Base-by-base conservation (phyloP, 2,888 invertebrate genomes). In the Eristalis arbustorum region DNA sequence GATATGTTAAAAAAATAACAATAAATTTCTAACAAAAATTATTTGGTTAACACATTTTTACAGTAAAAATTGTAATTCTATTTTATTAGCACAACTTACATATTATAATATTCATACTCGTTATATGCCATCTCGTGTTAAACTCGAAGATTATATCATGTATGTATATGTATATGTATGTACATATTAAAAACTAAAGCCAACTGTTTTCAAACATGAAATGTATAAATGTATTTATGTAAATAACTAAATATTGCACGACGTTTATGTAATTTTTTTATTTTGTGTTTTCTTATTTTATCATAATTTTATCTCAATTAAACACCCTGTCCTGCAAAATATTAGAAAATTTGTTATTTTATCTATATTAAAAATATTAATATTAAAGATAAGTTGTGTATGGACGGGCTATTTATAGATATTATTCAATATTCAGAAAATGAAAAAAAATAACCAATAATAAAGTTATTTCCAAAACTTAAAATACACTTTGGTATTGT, bases 171-270 rank as follows among this genome's bases (percentile, higher is more conserved):
- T 31, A 31, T 31, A 64, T 76, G 62, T 85, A 64, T 76, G 40
- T 77, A 81, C 76, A 82, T 59, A 62, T 69, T 80, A 77, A 74
- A 73, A 85, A 77, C 59, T 74, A 62, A 85, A 73, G 42, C 68
- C 63, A 69, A 66, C 56, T 80, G n/a, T 61, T 73, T 66, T 73
- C 6, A 64, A 77, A 77, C 56, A 69, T 77, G 67, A 74, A 77
- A 66, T 85, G 61, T 69, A 14, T 77, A 63, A 67, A 69, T 78
- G 66, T 74, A 61, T 77, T 73, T 72, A 76, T 81, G 73, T 85
- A 81, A 71, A 83, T 79, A 87, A 75, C 87, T 75, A 64, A 82
- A 79, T 83, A 87, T 87, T 87, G 87, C 87, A 82, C 87, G 83
- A 87, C 78, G 68, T 83, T n/a, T 72, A 66, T 77, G 61, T 64